Percentiles rank a stretch among this genome's conserved stretches.
Evolutionary conservation across 2,888 invertebrate species (phyloP).

Genomic region (Conomelus anceps): DNA sequence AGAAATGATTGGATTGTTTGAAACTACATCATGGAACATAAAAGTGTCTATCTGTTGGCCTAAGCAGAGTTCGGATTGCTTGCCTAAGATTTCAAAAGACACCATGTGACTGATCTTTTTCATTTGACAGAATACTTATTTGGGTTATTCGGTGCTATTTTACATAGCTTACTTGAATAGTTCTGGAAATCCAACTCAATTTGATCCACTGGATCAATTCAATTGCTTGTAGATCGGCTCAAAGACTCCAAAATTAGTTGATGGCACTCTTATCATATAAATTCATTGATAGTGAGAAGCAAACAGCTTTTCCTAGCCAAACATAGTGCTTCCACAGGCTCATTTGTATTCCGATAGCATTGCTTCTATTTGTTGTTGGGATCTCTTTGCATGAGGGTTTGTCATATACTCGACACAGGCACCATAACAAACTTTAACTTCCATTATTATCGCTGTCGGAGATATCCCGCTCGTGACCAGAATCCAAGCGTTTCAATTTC

Average conservation of each 20-base stretch:
- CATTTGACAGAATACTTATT: neutral
- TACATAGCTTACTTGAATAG: neutral
- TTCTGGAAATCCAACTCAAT: neutral
- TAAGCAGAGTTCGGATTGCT: too few species aligned
- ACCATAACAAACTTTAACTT: neutral
- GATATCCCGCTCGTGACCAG: neutral
- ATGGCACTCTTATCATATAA: neutral
- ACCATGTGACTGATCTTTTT: neutral
- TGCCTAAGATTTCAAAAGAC: too few species aligned
- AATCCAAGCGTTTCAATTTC: neutral
- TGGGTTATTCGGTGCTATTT: neutral
- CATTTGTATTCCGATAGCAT: neutral
- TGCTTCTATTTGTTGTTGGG: neutral
- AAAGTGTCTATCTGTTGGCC: too few species aligned
- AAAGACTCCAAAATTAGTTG: too few species aligned
- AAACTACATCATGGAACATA: too few species aligned
- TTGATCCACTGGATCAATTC: too few species aligned
- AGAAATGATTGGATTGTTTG: too few species aligned
- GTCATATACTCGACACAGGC: neutral
- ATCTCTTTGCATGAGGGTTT: neutral
- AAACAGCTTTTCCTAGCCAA: neutral
- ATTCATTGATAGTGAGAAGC: neutral
- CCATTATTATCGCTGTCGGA: neutral
- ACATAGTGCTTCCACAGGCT: neutral
- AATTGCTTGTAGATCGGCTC: neutral